These are phyloP conservation scores for Watersipora subatra DNA, from an alignment of 1,140 invertebrate species.

Conservation along the genomic window DNA sequence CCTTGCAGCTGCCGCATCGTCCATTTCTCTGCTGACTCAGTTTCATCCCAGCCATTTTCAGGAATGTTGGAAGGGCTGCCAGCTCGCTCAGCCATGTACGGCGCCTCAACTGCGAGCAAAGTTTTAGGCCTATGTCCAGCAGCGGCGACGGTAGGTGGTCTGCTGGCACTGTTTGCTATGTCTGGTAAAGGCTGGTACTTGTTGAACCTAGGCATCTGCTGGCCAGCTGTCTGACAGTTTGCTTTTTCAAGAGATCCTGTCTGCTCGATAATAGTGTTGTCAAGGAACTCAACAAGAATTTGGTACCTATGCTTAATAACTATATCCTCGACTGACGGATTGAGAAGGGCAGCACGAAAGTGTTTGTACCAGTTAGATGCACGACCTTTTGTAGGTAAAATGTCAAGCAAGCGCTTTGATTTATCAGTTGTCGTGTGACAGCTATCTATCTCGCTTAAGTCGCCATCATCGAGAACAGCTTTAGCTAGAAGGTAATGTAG, in stretches of 20 bases:
- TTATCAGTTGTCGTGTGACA: slow-evolving; percentile 25
- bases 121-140: background rate
- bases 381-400: slow-evolving; percentile 24
- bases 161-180: slow-evolving; percentile 11
- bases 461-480: slow-evolving; percentile 20
- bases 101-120: background rate
- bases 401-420: slow-evolving; percentile 25
- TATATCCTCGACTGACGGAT: slow-evolving; percentile 12
- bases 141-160: background rate
- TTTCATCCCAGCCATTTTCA: background rate
- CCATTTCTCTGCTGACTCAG: background rate
- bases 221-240: background rate
- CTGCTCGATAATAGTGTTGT: slow-evolving; percentile 31
- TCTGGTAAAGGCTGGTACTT: slow-evolving; percentile 22
- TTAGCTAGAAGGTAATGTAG: slow-evolving; percentile 16
- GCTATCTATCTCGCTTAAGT: slow-evolving; percentile 20
- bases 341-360: slow-evolving; percentile 9
- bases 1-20: background rate
- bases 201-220: background rate
- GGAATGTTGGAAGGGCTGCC: background rate
- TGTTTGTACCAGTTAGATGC: slow-evolving; percentile 27
- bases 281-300: slow-evolving; percentile 31
- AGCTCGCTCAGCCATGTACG: background rate
- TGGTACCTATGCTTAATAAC: slow-evolving; percentile 24
- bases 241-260: slow-evolving; percentile 3